Conservation (phyloP, 2,888 invertebrate genomes). For the Petrolisthes cinctipes region DNA sequence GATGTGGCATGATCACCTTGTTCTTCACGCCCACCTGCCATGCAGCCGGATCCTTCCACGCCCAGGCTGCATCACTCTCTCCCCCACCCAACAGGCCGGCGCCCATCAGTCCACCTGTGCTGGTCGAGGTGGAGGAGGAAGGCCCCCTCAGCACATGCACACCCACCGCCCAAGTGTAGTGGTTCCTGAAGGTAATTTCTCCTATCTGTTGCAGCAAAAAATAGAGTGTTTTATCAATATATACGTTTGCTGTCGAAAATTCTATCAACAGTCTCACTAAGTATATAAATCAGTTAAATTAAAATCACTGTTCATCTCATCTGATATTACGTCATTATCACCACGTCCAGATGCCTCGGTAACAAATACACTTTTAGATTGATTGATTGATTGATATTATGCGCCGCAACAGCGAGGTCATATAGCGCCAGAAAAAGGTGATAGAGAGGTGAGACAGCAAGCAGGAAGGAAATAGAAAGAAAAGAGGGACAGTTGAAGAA, state of each 20-base stretch:
- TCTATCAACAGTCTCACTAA: not conserved
- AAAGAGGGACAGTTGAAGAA: too few species aligned
- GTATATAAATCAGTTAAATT: not conserved
- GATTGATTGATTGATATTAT: too few species aligned
- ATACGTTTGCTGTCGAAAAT: not conserved
- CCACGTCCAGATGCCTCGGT: too few species aligned
- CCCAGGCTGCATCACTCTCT: conserved; percentile 45
- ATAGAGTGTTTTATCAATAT: not conserved
- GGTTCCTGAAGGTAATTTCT: conserved; percentile 64
- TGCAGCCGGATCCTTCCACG: conserved; percentile 60
- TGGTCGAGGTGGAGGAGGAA: conserved; percentile 15
- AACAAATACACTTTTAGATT: too few species aligned
- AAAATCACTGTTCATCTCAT: too few species aligned
- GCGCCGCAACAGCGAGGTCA: too few species aligned
- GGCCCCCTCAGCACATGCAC: conserved; percentile 60
- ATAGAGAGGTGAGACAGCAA: too few species aligned
- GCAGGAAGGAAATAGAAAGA: too few species aligned
- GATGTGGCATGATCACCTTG: conserved; percentile 65
- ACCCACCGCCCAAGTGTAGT: conserved; percentile 65
- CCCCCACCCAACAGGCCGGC: conserved; percentile 38
- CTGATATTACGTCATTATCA: too few species aligned
- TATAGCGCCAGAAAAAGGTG: too few species aligned
- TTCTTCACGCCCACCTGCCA: conserved; percentile 64
- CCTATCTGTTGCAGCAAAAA: conserved; percentile 47
- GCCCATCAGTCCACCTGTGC: conserved; percentile 39